Conservation (phyloP, 2,113 vertebrate genomes). For the Cottus gobio region DNA sequence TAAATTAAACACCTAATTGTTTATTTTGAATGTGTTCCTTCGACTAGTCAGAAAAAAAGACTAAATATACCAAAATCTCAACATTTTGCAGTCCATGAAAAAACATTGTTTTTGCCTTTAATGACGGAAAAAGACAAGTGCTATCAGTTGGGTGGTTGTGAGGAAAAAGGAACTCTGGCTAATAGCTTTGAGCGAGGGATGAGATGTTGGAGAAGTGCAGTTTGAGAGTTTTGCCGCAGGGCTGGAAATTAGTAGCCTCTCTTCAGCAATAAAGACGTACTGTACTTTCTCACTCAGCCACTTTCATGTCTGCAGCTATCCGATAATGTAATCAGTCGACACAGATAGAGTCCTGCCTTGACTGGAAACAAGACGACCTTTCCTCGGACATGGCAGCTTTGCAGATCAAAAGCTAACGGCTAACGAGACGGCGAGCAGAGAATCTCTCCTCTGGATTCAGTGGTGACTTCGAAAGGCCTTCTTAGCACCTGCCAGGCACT, state of each 20-base stretch:
- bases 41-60: not conserved
- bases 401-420: conserved; percentile 53
- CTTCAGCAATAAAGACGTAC: conserved; percentile 52
- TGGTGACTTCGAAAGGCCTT: conserved; percentile 38
- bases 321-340: conserved; percentile 37
- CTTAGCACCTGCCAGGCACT: conserved; percentile 55
- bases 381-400: conserved; percentile 37
- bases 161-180: not conserved
- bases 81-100: not conserved
- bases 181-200: conserved; percentile 27
- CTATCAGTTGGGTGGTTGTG: not conserved
- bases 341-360: conserved; percentile 26
- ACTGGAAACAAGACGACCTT: conserved; percentile 25
- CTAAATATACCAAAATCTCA: not conserved
- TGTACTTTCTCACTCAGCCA: conserved; percentile 27
- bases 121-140: not conserved
- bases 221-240: conserved; percentile 39
- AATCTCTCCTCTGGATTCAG: conserved; percentile 22
- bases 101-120: not conserved
- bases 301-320: conserved; percentile 49
- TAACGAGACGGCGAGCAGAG: conserved; percentile 50
- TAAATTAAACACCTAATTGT: not conserved
- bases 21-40: not conserved
- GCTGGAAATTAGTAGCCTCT: conserved; percentile 49
- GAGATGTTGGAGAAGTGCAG: conserved; percentile 4